Percentiles rank a stretch among this genome's conserved stretches.
phyloP scores from a whole-genome alignment of 2,888 invertebrate genomes.

The Ochropacha duplaris region DNA sequence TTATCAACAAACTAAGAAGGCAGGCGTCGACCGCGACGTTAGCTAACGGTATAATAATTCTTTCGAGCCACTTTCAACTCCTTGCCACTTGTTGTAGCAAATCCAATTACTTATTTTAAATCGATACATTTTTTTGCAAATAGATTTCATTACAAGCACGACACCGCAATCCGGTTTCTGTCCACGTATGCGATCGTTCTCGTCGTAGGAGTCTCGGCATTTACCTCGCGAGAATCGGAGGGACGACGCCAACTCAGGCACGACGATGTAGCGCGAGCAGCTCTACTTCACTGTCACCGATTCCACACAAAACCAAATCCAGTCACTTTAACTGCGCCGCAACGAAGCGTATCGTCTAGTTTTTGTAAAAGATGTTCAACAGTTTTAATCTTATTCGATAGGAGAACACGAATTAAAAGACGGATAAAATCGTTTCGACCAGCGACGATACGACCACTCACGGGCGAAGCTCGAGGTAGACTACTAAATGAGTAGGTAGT shows the following conservation, averaged over 20 bases:
- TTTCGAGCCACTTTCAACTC: slow-evolving; percentile 54
- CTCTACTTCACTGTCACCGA: slow-evolving; percentile 68
- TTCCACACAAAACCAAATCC: slow-evolving; percentile 56
- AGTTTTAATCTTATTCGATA: slow-evolving; percentile 49
- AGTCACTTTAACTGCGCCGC: slow-evolving; percentile 47
- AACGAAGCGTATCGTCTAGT: slow-evolving; percentile 40
- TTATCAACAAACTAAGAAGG: slow-evolving; percentile 26
- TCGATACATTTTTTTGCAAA: slow-evolving; percentile 38
- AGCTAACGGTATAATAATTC: slow-evolving; percentile 67
- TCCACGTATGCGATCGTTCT: slow-evolving; percentile 71
- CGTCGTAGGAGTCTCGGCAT: slow-evolving; percentile 65
- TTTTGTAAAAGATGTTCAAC: slow-evolving; percentile 40
- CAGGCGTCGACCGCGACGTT: slow-evolving; percentile 60
- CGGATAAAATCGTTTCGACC: slow-evolving; percentile 48
- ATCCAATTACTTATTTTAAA: slow-evolving; percentile 42
- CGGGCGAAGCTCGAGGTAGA: slow-evolving; percentile 58
- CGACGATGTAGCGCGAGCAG: slow-evolving; percentile 68
- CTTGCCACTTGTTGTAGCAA: slow-evolving; percentile 33
- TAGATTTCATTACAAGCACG: slow-evolving; percentile 52
- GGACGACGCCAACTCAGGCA: slow-evolving; percentile 74
- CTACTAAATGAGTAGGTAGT: slow-evolving; percentile 48
- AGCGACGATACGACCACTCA: slow-evolving; percentile 43
- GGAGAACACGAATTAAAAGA: slow-evolving; percentile 71
- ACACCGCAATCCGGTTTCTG: slow-evolving; percentile 68
- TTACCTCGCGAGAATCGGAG: slow-evolving; percentile 75